Evolutionary conservation across 2,888 invertebrate species (phyloP), one percentile per base, ranked within the genome.

Genomic region (Polia nebulosa): DNA sequence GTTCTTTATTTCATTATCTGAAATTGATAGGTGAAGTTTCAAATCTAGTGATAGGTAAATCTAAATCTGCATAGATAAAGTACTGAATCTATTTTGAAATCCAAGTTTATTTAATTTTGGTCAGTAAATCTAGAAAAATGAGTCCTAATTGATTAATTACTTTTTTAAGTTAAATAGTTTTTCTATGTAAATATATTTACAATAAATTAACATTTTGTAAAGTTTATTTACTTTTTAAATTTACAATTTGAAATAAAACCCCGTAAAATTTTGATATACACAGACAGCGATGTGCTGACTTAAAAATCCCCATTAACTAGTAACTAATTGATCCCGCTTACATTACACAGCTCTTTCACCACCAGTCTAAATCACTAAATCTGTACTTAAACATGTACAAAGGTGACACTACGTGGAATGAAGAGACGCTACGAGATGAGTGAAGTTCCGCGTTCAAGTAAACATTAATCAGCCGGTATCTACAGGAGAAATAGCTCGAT

Each of bases 271-370:
- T 41, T 90, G 90, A 89, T 81, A 81, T 81, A 80, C 90, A 91
- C 88, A 86, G 81, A 87, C 86, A 87, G 87, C 90, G 78, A 86
- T 86, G 84, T 81, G 90, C 89, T 88, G 84, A 84, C 80, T 72
- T 70, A 78, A 84, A 86, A 84, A 88, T 85, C 85, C 88, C 89
- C 86, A 88, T 91, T 92, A 91, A 84, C 89, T 92, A 94, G 89
- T 90, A 92, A 90, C 94, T 95, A 95, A 91, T 95, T 95, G 95
- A 95, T 95, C 95, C 95, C 95, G 89, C 94, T 92, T 93, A 92
- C 88, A 90, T 89, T 92, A 92, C 92, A 92, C 92, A 93, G 92
- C 91, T 92, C 91, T 87, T 88, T 88, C 85, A 83, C 88, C 89
- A 85, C 85, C 88, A 87, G 83, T 88, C 88, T 88, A 88, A 85